Percentiles rank a stretch among this genome's conserved stretches.
Conservation (phyloP, 2,888 invertebrate species). For the Apamea epomidion region DNA sequence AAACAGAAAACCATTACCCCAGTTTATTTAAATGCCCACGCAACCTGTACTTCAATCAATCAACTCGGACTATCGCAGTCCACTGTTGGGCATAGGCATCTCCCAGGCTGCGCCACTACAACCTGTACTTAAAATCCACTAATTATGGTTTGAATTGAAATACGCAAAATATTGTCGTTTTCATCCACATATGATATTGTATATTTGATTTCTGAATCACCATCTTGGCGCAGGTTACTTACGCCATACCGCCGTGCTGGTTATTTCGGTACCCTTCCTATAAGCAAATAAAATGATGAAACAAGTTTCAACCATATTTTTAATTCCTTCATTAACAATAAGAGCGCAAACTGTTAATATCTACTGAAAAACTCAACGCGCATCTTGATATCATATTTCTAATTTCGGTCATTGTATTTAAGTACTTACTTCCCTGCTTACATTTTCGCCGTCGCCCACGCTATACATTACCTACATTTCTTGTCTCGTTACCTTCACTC, state of each 20-base stretch:
- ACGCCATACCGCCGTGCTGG: not conserved
- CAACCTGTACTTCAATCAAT: too few relatives aligned
- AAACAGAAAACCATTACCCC: not conserved
- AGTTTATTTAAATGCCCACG: not conserved
- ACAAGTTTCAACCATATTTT: not conserved
- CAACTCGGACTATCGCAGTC: too few relatives aligned
- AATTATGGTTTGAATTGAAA: not conserved
- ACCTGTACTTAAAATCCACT: not conserved
- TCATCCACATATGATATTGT: not conserved
- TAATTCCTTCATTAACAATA: not conserved
- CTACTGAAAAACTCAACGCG: not conserved
- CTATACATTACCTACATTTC: not conserved
- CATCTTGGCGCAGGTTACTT: not conserved
- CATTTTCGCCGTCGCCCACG: not conserved
- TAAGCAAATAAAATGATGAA: not conserved
- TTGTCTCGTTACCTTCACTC: not conserved
- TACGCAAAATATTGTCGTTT: not conserved
- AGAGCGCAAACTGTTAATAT: not conserved
- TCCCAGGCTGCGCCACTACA: too few relatives aligned
- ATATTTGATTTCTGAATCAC: not conserved
- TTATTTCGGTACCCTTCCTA: too few relatives aligned
- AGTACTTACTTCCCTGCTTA: not conserved
- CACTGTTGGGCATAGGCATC: too few relatives aligned
- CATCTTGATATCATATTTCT: not conserved
- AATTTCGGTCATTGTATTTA: not conserved